Percentiles rank a stretch among this genome's conserved stretches.
These are phyloP conservation scores for Zeugodacus cucurbitae DNA, from an alignment of 1,140 invertebrate genomes.

Conservation along the genomic window DNA sequence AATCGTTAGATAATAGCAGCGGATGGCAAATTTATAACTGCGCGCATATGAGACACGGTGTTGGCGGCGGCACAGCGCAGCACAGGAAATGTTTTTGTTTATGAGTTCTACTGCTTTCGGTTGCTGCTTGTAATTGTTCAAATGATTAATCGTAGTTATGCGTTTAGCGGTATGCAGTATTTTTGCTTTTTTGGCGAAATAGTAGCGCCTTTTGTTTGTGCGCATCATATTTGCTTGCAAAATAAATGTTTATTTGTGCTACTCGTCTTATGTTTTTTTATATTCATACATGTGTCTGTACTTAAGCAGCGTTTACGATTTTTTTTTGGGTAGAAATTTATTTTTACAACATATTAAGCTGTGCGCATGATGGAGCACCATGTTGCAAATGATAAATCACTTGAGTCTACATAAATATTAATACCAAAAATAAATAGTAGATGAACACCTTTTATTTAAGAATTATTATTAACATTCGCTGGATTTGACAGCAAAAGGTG, in stretches of 20 bases:
- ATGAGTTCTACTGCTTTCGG: background rate
- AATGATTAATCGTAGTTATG: slow-evolving; percentile 19
- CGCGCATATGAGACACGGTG: background rate
- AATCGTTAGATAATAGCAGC: background rate
- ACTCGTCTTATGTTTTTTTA: background rate
- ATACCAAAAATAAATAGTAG: too few relatives aligned
- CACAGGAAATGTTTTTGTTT: background rate
- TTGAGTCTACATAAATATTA: background rate
- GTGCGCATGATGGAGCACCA: background rate
- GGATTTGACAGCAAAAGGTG: too few relatives aligned
- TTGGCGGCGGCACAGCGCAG: background rate
- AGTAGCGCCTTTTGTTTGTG: background rate
- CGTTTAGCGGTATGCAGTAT: background rate
- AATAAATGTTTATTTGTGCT: background rate
- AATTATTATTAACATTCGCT: too few relatives aligned
- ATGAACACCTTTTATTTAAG: too few relatives aligned
- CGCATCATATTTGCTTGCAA: background rate
- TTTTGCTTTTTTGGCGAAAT: background rate
- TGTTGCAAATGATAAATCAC: background rate
- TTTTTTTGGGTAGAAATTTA: background rate
- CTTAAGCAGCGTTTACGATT: background rate
- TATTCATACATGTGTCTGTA: background rate
- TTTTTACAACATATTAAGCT: background rate
- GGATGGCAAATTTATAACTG: background rate
- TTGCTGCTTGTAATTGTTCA: background rate